These are phyloP conservation scores for Schizopygopsis pylzovi DNA, from an alignment of 2,797 vertebrate genomes.

Conservation along the genomic window DNA sequence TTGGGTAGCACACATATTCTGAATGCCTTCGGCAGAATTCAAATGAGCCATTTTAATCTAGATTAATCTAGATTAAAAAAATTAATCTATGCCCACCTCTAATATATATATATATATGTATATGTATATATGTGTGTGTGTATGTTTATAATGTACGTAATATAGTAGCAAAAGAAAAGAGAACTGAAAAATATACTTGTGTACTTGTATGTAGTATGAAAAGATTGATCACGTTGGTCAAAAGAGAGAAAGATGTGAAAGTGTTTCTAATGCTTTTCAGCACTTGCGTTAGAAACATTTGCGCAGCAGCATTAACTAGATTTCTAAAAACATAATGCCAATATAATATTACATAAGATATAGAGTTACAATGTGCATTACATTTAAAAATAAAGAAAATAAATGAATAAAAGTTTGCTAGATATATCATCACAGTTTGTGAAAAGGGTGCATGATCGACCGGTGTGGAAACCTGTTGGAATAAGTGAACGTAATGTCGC, in stretches of 20 bases:
- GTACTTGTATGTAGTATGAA: neutral
- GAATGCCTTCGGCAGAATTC: no score
- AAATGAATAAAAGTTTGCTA: neutral
- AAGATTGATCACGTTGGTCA: neutral
- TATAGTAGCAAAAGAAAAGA: neutral
- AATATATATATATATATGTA: no score
- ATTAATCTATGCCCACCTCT: no score
- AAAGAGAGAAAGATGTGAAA: neutral
- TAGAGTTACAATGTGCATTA: neutral
- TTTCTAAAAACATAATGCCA: neutral
- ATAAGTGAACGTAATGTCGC: neutral
- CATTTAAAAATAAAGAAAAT: neutral
- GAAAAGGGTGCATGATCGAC: neutral
- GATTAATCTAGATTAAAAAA: no score
- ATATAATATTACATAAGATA: neutral
- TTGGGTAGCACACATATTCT: no score
- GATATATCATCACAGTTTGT: neutral
- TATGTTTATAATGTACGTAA: no score
- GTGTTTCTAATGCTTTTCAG: neutral
- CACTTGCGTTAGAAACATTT: neutral
- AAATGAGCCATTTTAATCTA: no score
- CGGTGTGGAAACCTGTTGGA: neutral
- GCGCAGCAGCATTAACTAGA: neutral
- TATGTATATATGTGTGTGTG: no score
- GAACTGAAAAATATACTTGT: no score